Base-by-base conservation (phyloP, 1,140 invertebrate genomes). In the Hylaeus volcanicus region DNA sequence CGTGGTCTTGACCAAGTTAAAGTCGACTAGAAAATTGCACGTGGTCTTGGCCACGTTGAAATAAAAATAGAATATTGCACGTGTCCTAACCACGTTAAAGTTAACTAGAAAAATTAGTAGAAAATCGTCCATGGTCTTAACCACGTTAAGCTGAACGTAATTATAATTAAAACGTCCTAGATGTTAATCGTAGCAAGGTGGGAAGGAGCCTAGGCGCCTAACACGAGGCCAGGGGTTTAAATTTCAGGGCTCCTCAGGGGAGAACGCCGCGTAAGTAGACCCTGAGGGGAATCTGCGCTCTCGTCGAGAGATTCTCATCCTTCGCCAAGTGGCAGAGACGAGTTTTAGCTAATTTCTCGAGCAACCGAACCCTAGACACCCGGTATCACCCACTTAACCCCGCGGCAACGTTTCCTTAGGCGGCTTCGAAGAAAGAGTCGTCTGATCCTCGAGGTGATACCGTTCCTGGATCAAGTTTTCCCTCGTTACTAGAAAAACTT, bases 261-360 rank as follows among this genome's bases (percentile, higher is more conserved):
- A 45, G n/a, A 51, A 2, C 39, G 55, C 71, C 65, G 73, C 76
- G 81, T 87, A 89, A 92, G 89, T 89, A 89, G 78, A 83, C 89
- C 91, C 90, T 69, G 82, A 88, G 90, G 91, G 88, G 88, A 91
- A 92, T 92, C 85, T 83, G 90, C 88, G 89, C 88, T 91, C 88
- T 89, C 88, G 81, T 74, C 85, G 72, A 68, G 82, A 65, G 43
- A 72, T 70, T 58, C n/a, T 55, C 82, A 1, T 43, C 26, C 60
- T 48, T 26, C 63, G n/a, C 45, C 63, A 61, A 56, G 51, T 55
- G 69, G 60, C 39, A 9, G 48, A 15, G 26, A 56, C 70, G 48
- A 79, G 84, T 83, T 80, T 85, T 89, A 86, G 85, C 90, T 92
- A 92, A 92, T 92, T 92, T 87, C 85, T 76, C 81, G 82, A 82